Evolutionary conservation across 2,797 vertebrate species (phyloP), one percentile per base, ranked within the genome.

Genomic region (Micromesistius poutassou): DNA sequence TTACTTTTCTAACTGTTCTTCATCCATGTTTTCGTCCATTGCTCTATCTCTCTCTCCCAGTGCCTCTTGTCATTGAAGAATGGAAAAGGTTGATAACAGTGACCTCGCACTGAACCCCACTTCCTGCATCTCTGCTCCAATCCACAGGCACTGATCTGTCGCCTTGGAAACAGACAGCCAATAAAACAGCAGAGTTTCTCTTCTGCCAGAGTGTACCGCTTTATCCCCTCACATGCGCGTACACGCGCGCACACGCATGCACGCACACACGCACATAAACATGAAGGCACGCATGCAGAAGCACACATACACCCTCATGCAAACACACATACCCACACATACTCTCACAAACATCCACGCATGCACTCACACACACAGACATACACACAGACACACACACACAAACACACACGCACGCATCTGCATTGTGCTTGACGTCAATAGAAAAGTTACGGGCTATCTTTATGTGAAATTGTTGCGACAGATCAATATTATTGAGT

Each of bases 101-200:
- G 28, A 85, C 87, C 85, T 84, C 77, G 83, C 75, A 68, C 78
- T 78, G 79, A 84, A 81, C 75, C 68, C 30, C 36, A 81, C 81
- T 85, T 86, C 79, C 85, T 35, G 87, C 83, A 25, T 88, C 76
- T 81, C 84, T 79, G 80, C 88, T 71, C 88, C 90, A 80, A 84
- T 90, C 79, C 75, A 82, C 75, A 80, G 35, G 80, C 78, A 81
- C 80, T 82, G 81, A 82, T 81, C 75, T 38, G 91, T 91, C 80
- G 83, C 90, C 86, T 81, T 87, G 89, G 91, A 82, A 87, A 91
- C 89, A 80, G 74, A 33, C 81, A 71, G 46, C 86, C 88, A 87
- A 86, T 89, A 78, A 80, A 75, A 78, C 84, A 86, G 86, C 77
- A 85, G 86, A 87, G 85, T 81, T 87, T 82, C 85, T 81, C 31